Conservation (phyloP, 2,888 invertebrate genomes). For the Sipha maydis region DNA sequence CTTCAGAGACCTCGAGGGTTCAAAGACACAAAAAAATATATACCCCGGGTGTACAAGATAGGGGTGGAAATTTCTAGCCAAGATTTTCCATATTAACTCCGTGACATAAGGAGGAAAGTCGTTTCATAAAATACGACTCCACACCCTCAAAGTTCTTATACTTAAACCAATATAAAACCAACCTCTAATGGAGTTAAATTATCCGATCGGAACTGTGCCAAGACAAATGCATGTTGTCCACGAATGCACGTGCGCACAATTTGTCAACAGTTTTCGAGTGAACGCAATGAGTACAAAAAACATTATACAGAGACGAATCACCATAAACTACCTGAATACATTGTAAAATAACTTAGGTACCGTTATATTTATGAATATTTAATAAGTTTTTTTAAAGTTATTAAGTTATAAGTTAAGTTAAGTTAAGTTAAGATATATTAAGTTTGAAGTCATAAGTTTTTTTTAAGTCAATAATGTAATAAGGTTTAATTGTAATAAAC, state of each 20-base stretch:
- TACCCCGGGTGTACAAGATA: neutral
- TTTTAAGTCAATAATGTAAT: no score
- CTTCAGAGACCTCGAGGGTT: slow-evolving; percentile 23
- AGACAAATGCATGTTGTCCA: slow-evolving; percentile 27
- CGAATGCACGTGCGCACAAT: neutral
- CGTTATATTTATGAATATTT: no score
- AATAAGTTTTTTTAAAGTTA: no score
- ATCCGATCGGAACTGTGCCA: neutral
- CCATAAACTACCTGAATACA: neutral
- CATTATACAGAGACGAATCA: neutral
- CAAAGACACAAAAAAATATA: slow-evolving; percentile 14
- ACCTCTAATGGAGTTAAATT: neutral
- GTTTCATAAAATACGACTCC: slow-evolving; percentile 24
- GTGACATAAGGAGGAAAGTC: slow-evolving; percentile 1
- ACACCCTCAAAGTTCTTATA: neutral
- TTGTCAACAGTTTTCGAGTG: slow-evolving; percentile 25
- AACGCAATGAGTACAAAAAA: neutral
- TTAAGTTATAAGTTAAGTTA: no score
- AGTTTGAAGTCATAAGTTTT: no score
- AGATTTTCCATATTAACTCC: slow-evolving; percentile 40
- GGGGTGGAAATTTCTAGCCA: neutral
- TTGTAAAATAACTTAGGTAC: no score
- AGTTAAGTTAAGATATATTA: no score
- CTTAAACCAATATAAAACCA: slow-evolving; percentile 3
- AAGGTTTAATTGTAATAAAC: no score